Conservation (phyloP, 2,888 invertebrate species). For the Drosophila picticornis region DNA sequence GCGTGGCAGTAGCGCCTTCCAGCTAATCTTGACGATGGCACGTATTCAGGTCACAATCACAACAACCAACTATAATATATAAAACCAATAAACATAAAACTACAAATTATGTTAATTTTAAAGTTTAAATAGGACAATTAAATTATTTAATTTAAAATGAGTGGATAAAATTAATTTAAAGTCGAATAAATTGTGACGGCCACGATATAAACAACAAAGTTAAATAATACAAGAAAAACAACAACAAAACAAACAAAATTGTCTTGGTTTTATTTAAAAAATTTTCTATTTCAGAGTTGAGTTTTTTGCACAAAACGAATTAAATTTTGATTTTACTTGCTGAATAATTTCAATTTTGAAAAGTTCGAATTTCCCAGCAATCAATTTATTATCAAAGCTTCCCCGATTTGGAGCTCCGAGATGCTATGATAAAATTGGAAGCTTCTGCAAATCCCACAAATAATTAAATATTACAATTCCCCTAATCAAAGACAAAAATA, state of each 20-base stretch:
- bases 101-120: conserved; percentile 80
- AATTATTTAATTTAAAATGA: conserved; percentile 80
- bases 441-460: conserved; percentile 1
- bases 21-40: conserved; percentile 22
- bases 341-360: background rate
- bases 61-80: conserved; percentile 37
- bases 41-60: conserved; percentile 66
- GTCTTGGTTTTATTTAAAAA: background rate
- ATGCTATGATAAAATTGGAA: background rate
- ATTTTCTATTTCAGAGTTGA: background rate
- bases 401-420: background rate
- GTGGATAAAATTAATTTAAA: conserved; percentile 72
- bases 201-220: conserved; percentile 58
- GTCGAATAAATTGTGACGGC: conserved; percentile 62
- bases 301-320: background rate
- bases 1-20: conserved; percentile 11
- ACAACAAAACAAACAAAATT: background rate
- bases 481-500: background rate
- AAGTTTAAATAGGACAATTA: conserved; percentile 82
- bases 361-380: background rate
- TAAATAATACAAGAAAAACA: conserved; percentile 52
- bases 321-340: background rate
- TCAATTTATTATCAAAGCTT: conserved; percentile 3
- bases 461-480: background rate
- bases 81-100: conserved; percentile 65